Base-by-base conservation (phyloP, 2,888 invertebrate genomes). In the Megamerina dolium region DNA sequence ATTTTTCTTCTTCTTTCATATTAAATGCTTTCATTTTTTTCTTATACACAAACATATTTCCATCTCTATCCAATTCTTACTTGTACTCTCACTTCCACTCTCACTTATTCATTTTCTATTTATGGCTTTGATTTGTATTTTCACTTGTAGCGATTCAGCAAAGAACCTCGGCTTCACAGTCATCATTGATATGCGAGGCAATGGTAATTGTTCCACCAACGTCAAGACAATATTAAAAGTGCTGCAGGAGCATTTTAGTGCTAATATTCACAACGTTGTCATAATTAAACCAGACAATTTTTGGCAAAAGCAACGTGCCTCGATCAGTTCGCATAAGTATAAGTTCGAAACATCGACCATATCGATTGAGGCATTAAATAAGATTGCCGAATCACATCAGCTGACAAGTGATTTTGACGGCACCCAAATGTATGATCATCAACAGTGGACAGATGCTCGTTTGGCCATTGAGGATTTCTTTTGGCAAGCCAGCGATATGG, bases 201-300 rank as follows among this genome's bases (percentile, higher is more conserved):
- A 85, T 59, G 72, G 73, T 47, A 73, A 72, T 57, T 83, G 87
- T 53, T 93, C 95, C 54, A 88, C 90, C 64, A 91, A 90, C 51
- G 93, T 95, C 52, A 97, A 97, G 76, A 94, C 95, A 50, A 93
- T 99, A 67, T 77, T 99, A 57, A 97, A 97, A 80, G 91, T 93
- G 64, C 78, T 92, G 57, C 88, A 97, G 79, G 96, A 97, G 73
- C 89, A 92, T 74, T 96, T 95, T 73, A 85, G 92, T 61, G 86
- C 91, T 59, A 81, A 81, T 53, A 88, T 97, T 66, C 88, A 94
- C 74, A 87, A 87, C 72, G 95, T 93, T 58, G 89, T 91, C 68
- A 93, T 99, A 70, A 94, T 97, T 60, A 96, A 97, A 76, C 95
- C 96, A 56, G 97, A 99, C 68, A 96, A 95, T 72, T 97, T 99